Base-by-base conservation (phyloP, 2,113 vertebrate genomes). In the Corythaixoides concolor region DNA sequence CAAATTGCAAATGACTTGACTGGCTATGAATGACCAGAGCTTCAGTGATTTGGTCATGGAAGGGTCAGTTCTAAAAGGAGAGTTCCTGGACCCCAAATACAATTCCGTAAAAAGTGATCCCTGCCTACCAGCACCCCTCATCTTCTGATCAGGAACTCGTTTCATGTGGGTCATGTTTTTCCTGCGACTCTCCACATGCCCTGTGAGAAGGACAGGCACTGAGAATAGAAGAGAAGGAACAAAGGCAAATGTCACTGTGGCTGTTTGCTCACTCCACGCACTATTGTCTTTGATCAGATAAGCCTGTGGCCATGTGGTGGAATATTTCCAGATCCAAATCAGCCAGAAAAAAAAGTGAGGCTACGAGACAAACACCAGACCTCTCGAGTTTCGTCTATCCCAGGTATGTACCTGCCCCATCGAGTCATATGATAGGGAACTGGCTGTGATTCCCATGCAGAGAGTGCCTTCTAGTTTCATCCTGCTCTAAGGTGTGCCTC, bases 251-350 rank as follows among this genome's bases (percentile, higher is more conserved):
- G 41, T 59, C 60, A 32, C 91, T 6, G 33, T n/a, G 80, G 75
- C 82, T 96, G 94, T 96, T 96, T 91, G 13, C 89, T 91, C 68
- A 23, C 70, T 73, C 50, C 89, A 89, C 8, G 56, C 56, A 32
- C 76, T 35, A 45, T 8, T 90, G 73, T 95, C 91, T 73, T 22
- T 10, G 5, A 96, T 97, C 96, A 94, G 96, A 97, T 96, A 96
- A 95, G 83, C 72, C 85, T 6, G 53, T 78, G 75, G 87, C 88
- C 85, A 1, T 37, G 30, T 3, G 55, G 84, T 85, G 72, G 85
- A 95, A 81, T 19, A 59, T 66, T 96, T 94, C 94, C 85, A 95
- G 75, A 16, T 77, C 53, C 85, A 43, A 50, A 81, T 47, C 90
- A 74, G 63, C 59, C 95, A 90, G 82, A 35, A 85, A 55, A 69